Conservation (phyloP, 2,113 vertebrate species). For the Tylochromis polylepis region DNA sequence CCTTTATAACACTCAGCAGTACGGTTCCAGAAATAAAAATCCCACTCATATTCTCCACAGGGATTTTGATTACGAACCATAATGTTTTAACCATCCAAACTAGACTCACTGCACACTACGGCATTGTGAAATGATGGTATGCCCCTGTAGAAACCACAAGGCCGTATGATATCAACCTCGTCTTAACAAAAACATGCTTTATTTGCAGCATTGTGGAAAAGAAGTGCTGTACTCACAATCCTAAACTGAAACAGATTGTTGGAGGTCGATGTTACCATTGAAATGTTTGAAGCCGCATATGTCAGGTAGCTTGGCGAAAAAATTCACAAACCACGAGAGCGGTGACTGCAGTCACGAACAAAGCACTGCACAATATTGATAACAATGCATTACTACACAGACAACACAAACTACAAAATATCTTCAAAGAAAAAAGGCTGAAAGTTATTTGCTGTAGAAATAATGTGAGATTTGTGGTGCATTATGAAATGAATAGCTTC, state of each 20-base stretch:
- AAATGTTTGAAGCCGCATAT: background rate
- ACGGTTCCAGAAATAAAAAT: background rate
- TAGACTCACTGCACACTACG: background rate
- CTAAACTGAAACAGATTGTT: background rate
- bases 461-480: background rate
- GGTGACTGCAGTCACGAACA: background rate
- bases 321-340: fast-evolving
- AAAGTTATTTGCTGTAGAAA: background rate
- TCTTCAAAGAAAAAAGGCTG: background rate
- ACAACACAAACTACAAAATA: background rate
- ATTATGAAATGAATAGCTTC: background rate
- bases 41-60: background rate
- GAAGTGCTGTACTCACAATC: background rate
- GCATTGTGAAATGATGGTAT: background rate
- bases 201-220: background rate
- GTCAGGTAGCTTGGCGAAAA: background rate
- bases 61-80: background rate
- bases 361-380: background rate
- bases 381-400: background rate
- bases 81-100: background rate
- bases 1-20: background rate
- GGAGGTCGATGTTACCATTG: background rate
- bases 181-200: background rate
- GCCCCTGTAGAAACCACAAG: background rate
- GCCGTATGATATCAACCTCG: background rate